These are phyloP conservation scores for Pristiophorus japonicus DNA, from an alignment of 2,113 vertebrate genomes.

Conservation along the genomic window DNA sequence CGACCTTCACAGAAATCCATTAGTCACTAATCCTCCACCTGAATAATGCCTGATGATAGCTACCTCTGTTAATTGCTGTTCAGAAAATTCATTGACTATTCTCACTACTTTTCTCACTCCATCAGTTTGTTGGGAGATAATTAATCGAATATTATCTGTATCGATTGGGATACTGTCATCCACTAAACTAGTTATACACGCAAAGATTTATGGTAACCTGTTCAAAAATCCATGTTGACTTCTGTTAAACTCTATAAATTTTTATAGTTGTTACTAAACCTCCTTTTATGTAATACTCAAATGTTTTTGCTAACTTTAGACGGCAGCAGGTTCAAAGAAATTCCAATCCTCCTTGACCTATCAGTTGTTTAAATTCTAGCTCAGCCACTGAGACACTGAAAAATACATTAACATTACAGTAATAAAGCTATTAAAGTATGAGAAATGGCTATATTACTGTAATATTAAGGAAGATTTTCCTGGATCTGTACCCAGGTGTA, in stretches of 20 bases:
- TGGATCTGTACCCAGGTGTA: not conserved
- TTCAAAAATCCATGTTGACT: not conserved
- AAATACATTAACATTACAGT: not conserved
- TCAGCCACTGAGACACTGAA: too few species aligned
- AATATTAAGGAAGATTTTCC: not conserved
- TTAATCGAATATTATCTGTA: not conserved
- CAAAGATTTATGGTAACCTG: not conserved
- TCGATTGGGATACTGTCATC: not conserved
- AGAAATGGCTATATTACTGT: not conserved
- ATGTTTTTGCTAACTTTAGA: not conserved
- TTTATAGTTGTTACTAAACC: not conserved
- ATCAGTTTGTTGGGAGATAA: not conserved
- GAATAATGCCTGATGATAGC: not conserved
- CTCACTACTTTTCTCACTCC: not conserved
- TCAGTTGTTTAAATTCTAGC: not conserved
- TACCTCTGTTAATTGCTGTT: not conserved
- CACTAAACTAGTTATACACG: not conserved
- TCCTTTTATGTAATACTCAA: not conserved
- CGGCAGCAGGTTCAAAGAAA: not conserved
- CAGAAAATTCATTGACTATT: not conserved
- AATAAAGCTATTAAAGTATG: not conserved
- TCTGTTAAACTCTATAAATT: not conserved
- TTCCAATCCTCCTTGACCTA: not conserved
- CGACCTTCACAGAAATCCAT: not conserved
- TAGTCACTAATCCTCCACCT: not conserved